Evolutionary conservation across 2,797 vertebrate species (phyloP).

Genomic region (Gallinago solitaria): DNA sequence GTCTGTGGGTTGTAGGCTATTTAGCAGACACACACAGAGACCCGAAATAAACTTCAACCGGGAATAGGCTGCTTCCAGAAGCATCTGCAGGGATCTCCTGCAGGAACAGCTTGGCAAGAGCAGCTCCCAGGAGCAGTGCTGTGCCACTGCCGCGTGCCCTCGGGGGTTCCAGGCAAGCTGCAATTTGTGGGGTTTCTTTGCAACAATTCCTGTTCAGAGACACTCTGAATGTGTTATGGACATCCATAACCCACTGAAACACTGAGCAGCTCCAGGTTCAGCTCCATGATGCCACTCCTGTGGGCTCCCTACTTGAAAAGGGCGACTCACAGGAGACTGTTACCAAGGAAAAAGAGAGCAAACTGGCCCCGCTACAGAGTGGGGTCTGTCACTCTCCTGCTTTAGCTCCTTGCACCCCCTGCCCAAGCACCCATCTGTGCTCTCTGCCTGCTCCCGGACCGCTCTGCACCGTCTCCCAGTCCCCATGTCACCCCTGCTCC

Average conservation of each 20-base stretch:
- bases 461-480: not conserved
- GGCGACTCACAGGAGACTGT: not conserved
- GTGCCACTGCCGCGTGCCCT: not conserved
- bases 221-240: not conserved
- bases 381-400: not conserved
- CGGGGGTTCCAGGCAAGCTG: not conserved
- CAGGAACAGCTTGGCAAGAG: not conserved
- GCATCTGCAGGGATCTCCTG: conserved; percentile 16
- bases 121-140: not conserved
- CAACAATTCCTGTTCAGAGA: not conserved
- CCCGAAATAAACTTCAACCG: conserved; percentile 30
- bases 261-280: not conserved
- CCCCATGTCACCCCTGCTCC: not conserved
- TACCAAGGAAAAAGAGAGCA: not conserved
- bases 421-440: not conserved
- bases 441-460: not conserved
- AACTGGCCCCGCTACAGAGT: not conserved
- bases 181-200: not conserved
- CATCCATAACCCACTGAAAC: not conserved
- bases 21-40: conserved; percentile 13
- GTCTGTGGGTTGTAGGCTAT: not conserved
- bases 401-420: not conserved
- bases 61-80: conserved; percentile 29
- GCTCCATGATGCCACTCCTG: not conserved
- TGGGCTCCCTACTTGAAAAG: not conserved